Percentiles rank a stretch among this genome's conserved stretches.
Evolutionary conservation across 1,140 invertebrate genomes (phyloP).

Genomic region (Lerema accius): DNA sequence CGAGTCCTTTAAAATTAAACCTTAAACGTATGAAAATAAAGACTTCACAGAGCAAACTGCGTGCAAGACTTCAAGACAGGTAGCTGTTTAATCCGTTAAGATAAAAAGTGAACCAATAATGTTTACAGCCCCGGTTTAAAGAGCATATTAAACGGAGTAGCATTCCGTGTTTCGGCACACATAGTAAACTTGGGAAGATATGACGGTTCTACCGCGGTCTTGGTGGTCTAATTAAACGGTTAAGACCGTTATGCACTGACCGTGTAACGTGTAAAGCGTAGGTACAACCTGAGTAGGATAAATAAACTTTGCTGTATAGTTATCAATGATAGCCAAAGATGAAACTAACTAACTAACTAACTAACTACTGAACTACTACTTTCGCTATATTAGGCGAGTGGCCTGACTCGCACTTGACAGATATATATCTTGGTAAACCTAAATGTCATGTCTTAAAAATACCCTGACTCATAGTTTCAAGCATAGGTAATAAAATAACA

Average conservation of each 20-base stretch:
- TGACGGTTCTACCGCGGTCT: slow-evolving; percentile 6
- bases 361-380: too few species aligned
- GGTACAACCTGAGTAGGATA: too few species aligned
- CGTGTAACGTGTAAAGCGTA: neutral
- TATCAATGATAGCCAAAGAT: too few species aligned
- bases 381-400: too few species aligned
- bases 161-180: slow-evolving; percentile 40
- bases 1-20: neutral
- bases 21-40: neutral
- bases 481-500: neutral
- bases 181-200: slow-evolving; percentile 35
- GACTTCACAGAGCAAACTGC: neutral
- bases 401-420: too few species aligned
- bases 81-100: slow-evolving; percentile 39
- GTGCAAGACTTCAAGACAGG: slow-evolving; percentile 26
- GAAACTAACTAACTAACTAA: too few species aligned
- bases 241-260: neutral
- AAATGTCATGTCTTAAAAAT: too few species aligned
- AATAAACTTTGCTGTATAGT: too few species aligned
- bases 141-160: slow-evolving; percentile 35
- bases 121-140: slow-evolving; percentile 30
- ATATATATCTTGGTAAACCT: too few species aligned
- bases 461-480: too few species aligned
- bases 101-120: slow-evolving; percentile 35
- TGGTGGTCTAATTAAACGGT: slow-evolving; percentile 34